Percentiles rank a stretch among this genome's conserved stretches.
phyloP scores from a whole-genome alignment of 2,888 invertebrate species.

The Enchytraeus crypticus region DNA sequence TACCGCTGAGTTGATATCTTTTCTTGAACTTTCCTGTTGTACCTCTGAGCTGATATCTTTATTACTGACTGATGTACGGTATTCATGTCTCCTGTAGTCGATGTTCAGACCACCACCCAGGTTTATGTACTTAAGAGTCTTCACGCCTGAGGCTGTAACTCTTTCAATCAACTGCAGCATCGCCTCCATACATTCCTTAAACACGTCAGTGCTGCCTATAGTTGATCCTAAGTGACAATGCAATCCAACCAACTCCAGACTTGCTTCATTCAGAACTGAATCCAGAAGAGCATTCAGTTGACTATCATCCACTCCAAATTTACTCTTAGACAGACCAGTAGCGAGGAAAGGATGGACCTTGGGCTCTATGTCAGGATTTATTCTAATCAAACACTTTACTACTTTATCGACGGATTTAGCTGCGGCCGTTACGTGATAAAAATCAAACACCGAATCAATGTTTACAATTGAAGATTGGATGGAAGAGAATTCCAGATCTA shows the following conservation, averaged over 20 bases:
- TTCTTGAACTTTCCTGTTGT: too few species aligned
- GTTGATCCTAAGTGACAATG: conserved; percentile 49
- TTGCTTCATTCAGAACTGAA: conserved; percentile 22
- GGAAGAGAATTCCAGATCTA: too few species aligned
- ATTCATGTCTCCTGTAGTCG: conserved; percentile 32
- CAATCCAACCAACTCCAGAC: conserved; percentile 42
- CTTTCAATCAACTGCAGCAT: conserved; percentile 30
- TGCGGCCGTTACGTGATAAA: conserved; percentile 36
- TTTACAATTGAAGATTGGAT: too few species aligned
- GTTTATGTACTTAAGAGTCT: conserved; percentile 36
- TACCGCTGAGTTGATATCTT: too few species aligned
- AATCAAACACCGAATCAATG: conserved; percentile 48
- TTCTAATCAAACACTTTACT: conserved; percentile 40
- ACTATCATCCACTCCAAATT: conserved; percentile 44
- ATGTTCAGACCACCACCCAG: conserved; percentile 49
- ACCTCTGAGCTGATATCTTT: too few species aligned
- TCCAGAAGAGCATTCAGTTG: conserved; percentile 34
- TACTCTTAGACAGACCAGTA: conserved; percentile 41
- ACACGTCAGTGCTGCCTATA: conserved; percentile 32
- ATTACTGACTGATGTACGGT: too few species aligned
- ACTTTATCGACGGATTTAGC: conserved; percentile 25
- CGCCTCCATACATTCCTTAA: conserved; percentile 33
- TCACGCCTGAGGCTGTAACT: conserved; percentile 29
- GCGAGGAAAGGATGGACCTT: conserved; percentile 44
- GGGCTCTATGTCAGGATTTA: conserved; percentile 43